Conservation (phyloP, 53 echinoderm and acorn worm genomes). For the Mesocentrotus franciscanus region DNA sequence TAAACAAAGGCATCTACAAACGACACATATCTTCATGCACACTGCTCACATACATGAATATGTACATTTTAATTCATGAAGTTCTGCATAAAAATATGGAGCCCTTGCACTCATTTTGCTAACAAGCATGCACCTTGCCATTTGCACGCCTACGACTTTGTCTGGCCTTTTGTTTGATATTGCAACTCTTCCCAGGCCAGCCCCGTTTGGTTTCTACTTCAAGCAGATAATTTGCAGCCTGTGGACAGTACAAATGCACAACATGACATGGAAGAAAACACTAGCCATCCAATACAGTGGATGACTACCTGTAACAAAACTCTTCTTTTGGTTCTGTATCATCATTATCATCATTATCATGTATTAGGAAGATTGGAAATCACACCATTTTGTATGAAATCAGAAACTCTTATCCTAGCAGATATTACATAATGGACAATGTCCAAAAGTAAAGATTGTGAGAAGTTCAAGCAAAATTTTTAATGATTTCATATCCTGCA, state of each 20-base stretch:
- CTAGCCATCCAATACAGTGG: not conserved
- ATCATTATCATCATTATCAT: not conserved
- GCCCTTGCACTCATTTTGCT: conserved; percentile 48
- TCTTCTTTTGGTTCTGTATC: not conserved
- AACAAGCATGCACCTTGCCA: conserved; percentile 59
- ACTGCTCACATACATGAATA: not conserved
- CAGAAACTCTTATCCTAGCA: not conserved
- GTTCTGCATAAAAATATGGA: conserved; percentile 39
- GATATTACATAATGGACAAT: not conserved
- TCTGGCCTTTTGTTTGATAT: conserved; percentile 63
- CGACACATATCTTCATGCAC: not conserved
- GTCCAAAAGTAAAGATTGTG: not conserved
- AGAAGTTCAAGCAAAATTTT: not conserved
- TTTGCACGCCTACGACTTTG: conserved; percentile 64
- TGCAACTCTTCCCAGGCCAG: conserved; percentile 41
- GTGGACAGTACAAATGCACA: not conserved
- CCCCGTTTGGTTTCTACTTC: conserved; percentile 27
- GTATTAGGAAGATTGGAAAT: not conserved
- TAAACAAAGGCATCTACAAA: not conserved
- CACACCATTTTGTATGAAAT: not conserved
- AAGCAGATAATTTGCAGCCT: not conserved
- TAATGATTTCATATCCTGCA: not conserved
- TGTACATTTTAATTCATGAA: conserved; percentile 39
- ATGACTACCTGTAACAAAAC: conserved; percentile 22
- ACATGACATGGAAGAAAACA: conserved; percentile 16